Evolutionary conservation across 1,140 invertebrate genomes (phyloP).

Genomic region (Drosophila tani): DNA sequence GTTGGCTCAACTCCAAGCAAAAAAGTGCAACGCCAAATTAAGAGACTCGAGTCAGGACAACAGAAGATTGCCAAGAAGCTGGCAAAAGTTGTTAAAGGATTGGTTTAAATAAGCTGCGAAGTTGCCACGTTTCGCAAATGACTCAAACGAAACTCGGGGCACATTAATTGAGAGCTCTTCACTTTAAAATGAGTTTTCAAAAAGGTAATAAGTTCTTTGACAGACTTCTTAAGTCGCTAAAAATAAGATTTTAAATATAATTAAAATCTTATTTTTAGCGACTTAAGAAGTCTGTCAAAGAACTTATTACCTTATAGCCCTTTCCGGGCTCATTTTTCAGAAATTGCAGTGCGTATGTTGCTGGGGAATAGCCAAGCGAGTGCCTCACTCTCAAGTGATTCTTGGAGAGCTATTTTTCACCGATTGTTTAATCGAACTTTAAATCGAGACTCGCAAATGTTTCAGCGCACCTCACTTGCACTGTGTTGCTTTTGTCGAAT

Average conservation of each 20-base stretch:
- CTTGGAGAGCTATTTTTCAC: too few species aligned
- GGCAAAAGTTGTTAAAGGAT: background rate
- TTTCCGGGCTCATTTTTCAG: background rate
- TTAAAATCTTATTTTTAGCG: background rate
- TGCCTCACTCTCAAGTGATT: too few species aligned
- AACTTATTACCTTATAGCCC: background rate
- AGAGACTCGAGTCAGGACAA: constrained; percentile 49
- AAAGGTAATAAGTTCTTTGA: background rate
- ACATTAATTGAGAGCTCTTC: constrained; percentile 16
- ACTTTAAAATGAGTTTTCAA: background rate
- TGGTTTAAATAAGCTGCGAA: constrained; percentile 4
- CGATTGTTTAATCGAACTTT: too few species aligned
- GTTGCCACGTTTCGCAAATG: background rate
- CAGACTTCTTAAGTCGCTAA: too few species aligned
- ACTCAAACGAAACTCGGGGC: background rate
- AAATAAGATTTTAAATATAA: background rate
- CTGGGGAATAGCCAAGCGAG: too few species aligned
- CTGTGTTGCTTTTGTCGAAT: background rate
- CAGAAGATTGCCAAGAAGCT: constrained; percentile 6
- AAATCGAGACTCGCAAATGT: too few species aligned
- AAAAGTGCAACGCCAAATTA: constrained; percentile 63
- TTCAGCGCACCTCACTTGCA: too few species aligned
- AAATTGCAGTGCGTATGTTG: background rate
- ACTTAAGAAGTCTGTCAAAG: too few species aligned
- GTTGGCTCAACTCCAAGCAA: constrained; percentile 59